Base-by-base conservation (phyloP, 2,797 vertebrate species). In the Enteromius unitaeniatus region DNA sequence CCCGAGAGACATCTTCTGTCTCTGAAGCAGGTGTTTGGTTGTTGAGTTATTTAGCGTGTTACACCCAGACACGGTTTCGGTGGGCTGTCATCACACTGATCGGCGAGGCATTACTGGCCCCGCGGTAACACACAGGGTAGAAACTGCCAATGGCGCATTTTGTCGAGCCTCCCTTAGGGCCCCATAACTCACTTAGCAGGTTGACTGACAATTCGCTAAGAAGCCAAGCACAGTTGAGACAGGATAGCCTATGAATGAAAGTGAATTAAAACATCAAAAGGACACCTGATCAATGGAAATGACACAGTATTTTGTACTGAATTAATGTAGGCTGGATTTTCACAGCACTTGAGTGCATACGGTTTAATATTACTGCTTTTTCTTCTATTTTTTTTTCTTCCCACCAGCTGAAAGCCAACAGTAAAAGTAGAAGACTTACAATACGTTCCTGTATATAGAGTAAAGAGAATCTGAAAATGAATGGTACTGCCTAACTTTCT, bases 101-200 rank as follows among this genome's bases (percentile, higher is more conserved):
- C 90, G 87, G 91, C 83, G 87, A 82, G 84, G 87, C 92, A 91
- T 92, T 92, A 92, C 92, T 85, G 87, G 90, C 91, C 93, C 91
- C 85, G 89, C 88, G 91, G 91, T 91, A 91, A 86, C 88, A 86
- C 88, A 91, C 89, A 83, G 86, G 90, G 92, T 92, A 91, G 49
- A 93, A 95, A 94, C 89, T 92, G 94, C 94, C 93, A 88, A 85
- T 91, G 91, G 91, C 92, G 93, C 92, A 92, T 90, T 94, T 94
- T 94, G 90, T 90, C 73, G 84, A 89, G 88, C 91, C 92, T 90
- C 92, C 94, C 93, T 86, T 72, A 89, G 92, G 94, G 91, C 90
- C 91, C 28, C 87, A 93, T 93, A 94, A 94, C 92, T 94, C 93
- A 94, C 91, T 91, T 93, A 93, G 92, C 91, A 92, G 91, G 92